phyloP scores from a whole-genome alignment of 2,797 vertebrate species.

The Crenuchus spilurus region DNA sequence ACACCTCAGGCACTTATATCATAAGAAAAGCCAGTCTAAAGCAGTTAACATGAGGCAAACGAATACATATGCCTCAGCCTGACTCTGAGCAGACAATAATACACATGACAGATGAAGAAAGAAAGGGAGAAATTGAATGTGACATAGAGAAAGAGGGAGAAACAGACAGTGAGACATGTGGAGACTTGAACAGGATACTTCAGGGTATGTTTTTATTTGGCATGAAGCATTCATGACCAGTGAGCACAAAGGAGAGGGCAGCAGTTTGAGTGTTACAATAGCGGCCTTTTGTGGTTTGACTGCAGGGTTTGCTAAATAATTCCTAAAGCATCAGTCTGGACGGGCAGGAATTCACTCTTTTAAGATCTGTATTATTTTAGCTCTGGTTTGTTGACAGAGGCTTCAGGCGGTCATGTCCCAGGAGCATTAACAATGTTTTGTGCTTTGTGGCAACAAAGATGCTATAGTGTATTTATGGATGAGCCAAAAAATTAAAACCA shows the following conservation, averaged over 20 bases:
- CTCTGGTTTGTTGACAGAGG: slow-evolving; percentile 40
- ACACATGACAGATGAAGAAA: neutral
- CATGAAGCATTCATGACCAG: slow-evolving; percentile 6
- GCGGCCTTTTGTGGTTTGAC: slow-evolving; percentile 20
- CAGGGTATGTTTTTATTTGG: slow-evolving; percentile 18
- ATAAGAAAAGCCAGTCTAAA: neutral
- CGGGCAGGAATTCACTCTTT: slow-evolving; percentile 23
- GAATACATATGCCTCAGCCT: neutral
- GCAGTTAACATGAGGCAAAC: neutral
- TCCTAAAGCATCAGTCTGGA: slow-evolving; percentile 23
- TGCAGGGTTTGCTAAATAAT: slow-evolving; percentile 42
- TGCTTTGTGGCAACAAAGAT: slow-evolving; percentile 25
- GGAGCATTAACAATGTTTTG: slow-evolving; percentile 12
- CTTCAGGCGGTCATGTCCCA: slow-evolving; percentile 27
- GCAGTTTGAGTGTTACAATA: slow-evolving; percentile 11
- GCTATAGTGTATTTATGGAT: slow-evolving; percentile 3
- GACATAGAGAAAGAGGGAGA: neutral
- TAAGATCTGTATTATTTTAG: slow-evolving; percentile 29
- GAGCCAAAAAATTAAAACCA: too few species aligned
- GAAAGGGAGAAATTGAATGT: neutral
- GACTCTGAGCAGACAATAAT: neutral
- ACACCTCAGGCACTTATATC: neutral
- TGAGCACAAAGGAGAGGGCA: neutral
- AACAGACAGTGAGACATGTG: neutral
- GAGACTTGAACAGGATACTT: neutral